A percentile compares a stretch with the other conserved stretches of the same genome.
Evolutionary conservation across 23 tunicate species (phyloP).

Genomic region (Trididemnum miniatum): DNA sequence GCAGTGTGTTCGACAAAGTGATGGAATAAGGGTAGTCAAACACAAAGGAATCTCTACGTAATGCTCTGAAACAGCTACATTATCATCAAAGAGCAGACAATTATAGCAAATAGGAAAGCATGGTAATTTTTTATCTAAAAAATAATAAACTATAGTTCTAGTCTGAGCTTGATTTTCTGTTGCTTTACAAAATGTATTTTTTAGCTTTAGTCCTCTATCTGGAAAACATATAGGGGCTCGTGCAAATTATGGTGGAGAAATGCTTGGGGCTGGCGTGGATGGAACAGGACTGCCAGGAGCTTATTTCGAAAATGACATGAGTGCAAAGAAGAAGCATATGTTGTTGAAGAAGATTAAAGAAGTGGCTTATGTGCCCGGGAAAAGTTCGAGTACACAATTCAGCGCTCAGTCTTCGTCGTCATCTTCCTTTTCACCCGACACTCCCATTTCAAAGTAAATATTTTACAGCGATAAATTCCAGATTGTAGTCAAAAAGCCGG

Average conservation of each 20-base stretch:
- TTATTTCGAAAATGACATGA: conserved; percentile 17
- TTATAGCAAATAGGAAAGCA: too few relatives aligned
- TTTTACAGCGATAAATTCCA: too few relatives aligned
- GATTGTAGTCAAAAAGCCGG: too few relatives aligned
- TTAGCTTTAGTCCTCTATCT: background rate
- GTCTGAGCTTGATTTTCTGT: too few relatives aligned
- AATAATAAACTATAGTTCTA: too few relatives aligned
- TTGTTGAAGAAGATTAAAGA: background rate
- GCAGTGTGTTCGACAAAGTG: too few relatives aligned
- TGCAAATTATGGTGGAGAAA: conserved; percentile 86
- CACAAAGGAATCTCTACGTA: too few relatives aligned
- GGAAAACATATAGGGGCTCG: conserved; percentile 57
- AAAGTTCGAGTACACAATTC: background rate
- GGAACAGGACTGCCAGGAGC: conserved; percentile 85
- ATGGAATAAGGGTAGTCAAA: too few relatives aligned
- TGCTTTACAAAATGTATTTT: too few relatives aligned
- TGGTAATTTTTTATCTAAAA: too few relatives aligned
- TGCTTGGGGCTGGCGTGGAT: conserved; percentile 83
- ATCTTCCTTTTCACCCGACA: background rate
- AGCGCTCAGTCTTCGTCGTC: background rate
- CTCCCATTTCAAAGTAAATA: conserved; percentile 22
- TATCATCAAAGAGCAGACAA: too few relatives aligned
- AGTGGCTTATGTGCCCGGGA: conserved; percentile 15
- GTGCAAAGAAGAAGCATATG: background rate
- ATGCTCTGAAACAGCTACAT: too few relatives aligned